Evolutionary conservation across 2,113 vertebrate genomes (phyloP).

Genomic region (Rissa tridactyla): DNA sequence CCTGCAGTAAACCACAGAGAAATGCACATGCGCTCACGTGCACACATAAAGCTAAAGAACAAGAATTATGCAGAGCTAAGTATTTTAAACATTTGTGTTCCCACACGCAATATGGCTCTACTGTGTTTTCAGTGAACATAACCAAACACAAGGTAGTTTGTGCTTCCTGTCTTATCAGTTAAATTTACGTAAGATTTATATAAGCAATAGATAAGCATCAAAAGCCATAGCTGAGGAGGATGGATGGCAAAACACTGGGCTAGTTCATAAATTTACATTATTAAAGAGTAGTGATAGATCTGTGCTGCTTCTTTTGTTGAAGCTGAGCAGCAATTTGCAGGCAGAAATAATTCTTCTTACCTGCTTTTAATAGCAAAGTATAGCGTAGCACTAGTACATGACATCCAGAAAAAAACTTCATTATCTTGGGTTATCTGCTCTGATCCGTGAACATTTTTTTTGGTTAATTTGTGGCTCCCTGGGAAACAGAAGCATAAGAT

Average conservation of each 20-base stretch:
- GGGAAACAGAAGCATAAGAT: conserved; percentile 1
- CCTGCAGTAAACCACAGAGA: neutral
- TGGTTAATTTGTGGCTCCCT: neutral
- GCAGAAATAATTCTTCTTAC: conserved; percentile 1
- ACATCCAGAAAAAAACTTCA: neutral
- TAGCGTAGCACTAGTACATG: neutral
- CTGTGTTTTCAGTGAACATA: neutral
- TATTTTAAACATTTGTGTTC: conserved; percentile 36
- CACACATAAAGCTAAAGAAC: neutral
- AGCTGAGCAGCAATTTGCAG: neutral
- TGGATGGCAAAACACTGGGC: neutral
- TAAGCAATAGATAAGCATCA: conserved; percentile 14
- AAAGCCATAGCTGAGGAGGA: neutral
- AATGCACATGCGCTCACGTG: neutral
- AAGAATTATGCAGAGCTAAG: conserved; percentile 17
- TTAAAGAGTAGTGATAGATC: neutral
- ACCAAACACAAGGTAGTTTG: neutral
- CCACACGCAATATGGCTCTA: conserved; percentile 33
- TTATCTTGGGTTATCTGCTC: neutral
- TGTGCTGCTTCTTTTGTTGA: neutral
- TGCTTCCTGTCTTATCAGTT: neutral
- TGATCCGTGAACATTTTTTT: neutral
- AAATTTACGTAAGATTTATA: conserved; percentile 33
- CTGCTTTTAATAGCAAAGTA: neutral
- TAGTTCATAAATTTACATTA: conserved; percentile 22